A percentile compares a stretch with the other conserved stretches of the same genome.
phyloP scores from a whole-genome alignment of 2,888 invertebrate genomes.

The Ormyrus rosae region DNA sequence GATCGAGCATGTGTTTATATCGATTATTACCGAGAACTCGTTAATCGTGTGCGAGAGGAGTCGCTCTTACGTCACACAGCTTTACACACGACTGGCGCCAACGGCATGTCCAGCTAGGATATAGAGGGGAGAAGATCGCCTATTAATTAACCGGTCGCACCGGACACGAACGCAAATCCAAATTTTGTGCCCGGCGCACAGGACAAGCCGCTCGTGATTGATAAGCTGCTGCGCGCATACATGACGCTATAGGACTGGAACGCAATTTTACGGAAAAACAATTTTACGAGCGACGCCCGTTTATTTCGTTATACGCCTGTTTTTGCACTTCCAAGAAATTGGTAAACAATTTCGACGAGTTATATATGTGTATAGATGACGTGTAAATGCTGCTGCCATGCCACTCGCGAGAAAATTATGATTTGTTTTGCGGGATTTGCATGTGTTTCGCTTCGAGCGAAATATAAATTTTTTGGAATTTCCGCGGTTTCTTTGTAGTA shows the following conservation, averaged over 20 bases:
- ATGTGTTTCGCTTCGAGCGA: neutral
- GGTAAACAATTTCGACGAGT: constrained; percentile 33
- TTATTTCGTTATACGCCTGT: too few species aligned
- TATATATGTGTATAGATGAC: neutral
- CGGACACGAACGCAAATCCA: constrained; percentile 12
- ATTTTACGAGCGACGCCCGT: constrained; percentile 28
- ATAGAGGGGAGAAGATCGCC: constrained; percentile 8
- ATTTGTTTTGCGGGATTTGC: too few species aligned
- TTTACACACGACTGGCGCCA: constrained; percentile 40
- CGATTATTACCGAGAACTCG: constrained; percentile 10
- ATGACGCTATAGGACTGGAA: constrained; percentile 39
- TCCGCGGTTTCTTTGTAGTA: neutral
- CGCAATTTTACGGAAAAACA: constrained; percentile 46
- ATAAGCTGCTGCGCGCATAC: constrained; percentile 12
- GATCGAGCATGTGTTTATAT: constrained; percentile 1
- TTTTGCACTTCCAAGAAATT: constrained; percentile 25
- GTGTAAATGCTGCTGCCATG: neutral
- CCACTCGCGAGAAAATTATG: constrained; percentile 8
- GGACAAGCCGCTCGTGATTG: constrained; percentile 30
- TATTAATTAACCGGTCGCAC: constrained; percentile 54
- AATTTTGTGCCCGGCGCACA: constrained; percentile 20
- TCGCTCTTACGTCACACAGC: constrained; percentile 3
- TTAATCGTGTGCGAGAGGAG: constrained; percentile 9
- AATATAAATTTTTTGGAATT: constrained; percentile 7
- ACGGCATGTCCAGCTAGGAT: neutral